A percentile compares a stretch with the other conserved stretches of the same genome.
Conservation (phyloP, 2,113 vertebrate species). For the Ciconia maguari region DNA sequence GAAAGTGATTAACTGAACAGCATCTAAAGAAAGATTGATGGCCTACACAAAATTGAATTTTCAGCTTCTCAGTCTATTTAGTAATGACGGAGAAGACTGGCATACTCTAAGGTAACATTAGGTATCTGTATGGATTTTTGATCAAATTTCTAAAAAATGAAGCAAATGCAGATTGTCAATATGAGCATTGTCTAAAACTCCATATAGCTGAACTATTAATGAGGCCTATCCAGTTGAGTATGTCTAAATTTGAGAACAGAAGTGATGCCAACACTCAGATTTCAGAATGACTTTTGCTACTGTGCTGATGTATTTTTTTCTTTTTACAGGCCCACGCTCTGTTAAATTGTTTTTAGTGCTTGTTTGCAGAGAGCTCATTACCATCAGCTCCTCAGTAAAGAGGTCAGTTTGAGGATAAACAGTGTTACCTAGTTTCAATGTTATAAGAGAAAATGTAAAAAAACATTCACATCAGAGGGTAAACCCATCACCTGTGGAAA, state of each 20-base stretch:
- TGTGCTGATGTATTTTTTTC: neutral
- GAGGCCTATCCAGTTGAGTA: neutral
- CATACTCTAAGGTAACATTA: neutral
- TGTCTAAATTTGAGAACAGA: neutral
- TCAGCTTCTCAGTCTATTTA: neutral
- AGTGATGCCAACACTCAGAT: neutral
- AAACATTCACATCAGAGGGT: neutral
- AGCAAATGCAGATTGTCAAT: neutral
- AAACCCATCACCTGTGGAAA: neutral
- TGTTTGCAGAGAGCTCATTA: neutral
- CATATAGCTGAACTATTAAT: neutral
- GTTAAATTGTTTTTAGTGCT: neutral
- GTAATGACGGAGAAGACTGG: neutral
- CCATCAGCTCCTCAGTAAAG: neutral
- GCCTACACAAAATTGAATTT: neutral
- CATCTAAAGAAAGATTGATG: neutral
- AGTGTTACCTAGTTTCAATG: neutral
- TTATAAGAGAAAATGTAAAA: neutral
- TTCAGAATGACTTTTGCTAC: neutral
- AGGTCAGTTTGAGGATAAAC: neutral
- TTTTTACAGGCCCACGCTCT: neutral
- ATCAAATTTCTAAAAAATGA: neutral
- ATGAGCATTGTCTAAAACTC: neutral
- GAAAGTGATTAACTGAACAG: neutral
- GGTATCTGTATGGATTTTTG: neutral